A percentile compares a stretch with the other conserved stretches of the same genome.
Evolutionary conservation across 2,888 invertebrate genomes (phyloP).

Genomic region (Andrena bucephala): DNA sequence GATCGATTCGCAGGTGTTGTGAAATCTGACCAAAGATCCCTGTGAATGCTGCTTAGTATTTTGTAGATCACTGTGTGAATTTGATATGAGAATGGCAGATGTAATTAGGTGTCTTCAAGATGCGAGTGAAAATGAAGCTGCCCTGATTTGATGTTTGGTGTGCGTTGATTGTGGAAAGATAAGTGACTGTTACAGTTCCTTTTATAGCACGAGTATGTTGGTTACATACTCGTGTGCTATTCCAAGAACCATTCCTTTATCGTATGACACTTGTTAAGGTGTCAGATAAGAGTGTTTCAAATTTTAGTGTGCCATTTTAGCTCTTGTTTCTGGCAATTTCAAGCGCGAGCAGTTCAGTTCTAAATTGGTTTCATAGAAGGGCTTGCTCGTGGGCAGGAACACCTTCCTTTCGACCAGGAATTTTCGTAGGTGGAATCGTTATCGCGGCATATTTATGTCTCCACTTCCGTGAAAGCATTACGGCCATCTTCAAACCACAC

Average conservation of each 20-base stretch:
- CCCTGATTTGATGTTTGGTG: slow-evolving; percentile 12
- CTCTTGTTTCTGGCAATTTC: neutral
- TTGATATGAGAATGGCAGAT: neutral
- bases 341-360: neutral
- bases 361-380: neutral
- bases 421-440: slow-evolving; percentile 54
- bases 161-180: slow-evolving; percentile 23
- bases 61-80: neutral
- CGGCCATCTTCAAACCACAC: slow-evolving; percentile 63
- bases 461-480: slow-evolving; percentile 66
- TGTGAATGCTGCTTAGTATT: too few species aligned
- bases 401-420: slow-evolving; percentile 17
- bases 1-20: too few species aligned
- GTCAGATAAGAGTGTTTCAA: neutral
- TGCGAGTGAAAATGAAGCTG: slow-evolving; percentile 4
- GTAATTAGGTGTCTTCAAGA: neutral
- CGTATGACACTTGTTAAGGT: neutral
- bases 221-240: neutral
- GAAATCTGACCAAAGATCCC: too few species aligned
- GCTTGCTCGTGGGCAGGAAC: neutral
- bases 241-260: slow-evolving; percentile 1
- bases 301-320: neutral
- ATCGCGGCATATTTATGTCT: slow-evolving; percentile 61
- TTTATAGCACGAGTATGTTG: neutral
- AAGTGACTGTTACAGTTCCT: slow-evolving; percentile 10